Conservation (phyloP, 2,113 vertebrate genomes). For the Poeciliopsis occidentalis region DNA sequence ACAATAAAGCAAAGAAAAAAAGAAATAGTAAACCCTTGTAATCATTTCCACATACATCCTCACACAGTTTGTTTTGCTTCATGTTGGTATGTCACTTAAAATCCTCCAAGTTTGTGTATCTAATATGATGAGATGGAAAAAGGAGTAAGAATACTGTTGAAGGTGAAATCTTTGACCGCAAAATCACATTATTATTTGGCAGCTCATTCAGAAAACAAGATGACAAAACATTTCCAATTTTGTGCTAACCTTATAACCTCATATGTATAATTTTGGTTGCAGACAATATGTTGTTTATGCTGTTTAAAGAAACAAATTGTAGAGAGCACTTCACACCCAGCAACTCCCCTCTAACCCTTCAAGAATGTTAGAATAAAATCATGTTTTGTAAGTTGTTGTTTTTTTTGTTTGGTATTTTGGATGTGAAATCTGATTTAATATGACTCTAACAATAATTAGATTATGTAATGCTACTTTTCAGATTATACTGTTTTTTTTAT, state of each 20-base stretch:
- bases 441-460: slow-evolving; percentile 56
- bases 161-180: slow-evolving; percentile 34
- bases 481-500: slow-evolving; percentile 81
- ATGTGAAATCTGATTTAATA: slow-evolving; percentile 63
- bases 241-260: slow-evolving; percentile 42
- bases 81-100: neutral
- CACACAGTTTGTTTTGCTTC: neutral
- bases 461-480: slow-evolving; percentile 73
- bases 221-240: slow-evolving; percentile 33
- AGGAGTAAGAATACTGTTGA: neutral
- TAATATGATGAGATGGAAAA: neutral
- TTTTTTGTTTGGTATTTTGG: slow-evolving; percentile 63
- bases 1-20: too few relatives aligned
- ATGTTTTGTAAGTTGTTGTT: slow-evolving; percentile 48
- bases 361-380: slow-evolving; percentile 62
- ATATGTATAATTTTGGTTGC: slow-evolving; percentile 49
- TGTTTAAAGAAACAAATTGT: slow-evolving; percentile 45
- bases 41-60: neutral
- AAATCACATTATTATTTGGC: slow-evolving; percentile 43
- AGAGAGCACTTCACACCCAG: slow-evolving; percentile 49
- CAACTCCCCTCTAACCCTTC: slow-evolving; percentile 40
- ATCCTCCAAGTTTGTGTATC: neutral
- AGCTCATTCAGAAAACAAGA: slow-evolving; percentile 51
- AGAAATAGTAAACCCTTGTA: neutral
- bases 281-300: slow-evolving; percentile 32